Evolutionary conservation across 2,797 vertebrate genomes (phyloP), one percentile per base, ranked within the genome.

Genomic region (Phylloscopus collybita): DNA sequence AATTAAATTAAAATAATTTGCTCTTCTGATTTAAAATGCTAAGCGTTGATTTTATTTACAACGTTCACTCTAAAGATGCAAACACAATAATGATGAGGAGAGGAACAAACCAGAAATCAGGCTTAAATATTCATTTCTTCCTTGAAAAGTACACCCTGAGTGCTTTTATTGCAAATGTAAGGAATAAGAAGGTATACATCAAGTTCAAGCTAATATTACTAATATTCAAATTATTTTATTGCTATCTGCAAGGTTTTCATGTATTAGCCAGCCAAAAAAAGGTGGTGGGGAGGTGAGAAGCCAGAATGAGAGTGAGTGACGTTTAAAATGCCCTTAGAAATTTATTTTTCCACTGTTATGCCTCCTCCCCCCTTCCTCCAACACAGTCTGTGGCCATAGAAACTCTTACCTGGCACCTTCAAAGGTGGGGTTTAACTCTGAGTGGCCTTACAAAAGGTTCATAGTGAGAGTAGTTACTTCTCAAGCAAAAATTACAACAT

Each of bases 1-100:
- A 93, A 95, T 96, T 95, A 96, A 93, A 93, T 96, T 95, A 97
- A 82, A 96, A 93, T 91, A 92, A 94, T 75, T 92, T 93, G 88
- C 56, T 91, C 8, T 87, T 96, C 88, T 85, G 62, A 94, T 96
- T 93, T 92, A 93, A 93, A 95, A 84, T 64, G 53, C 62, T 94
- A 83, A 92, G 84, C 0, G 9, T 11, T 85, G 75, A 88, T 81
- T 88, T 95, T 90, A 90, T 76, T 93, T 95, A 76, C 62, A 86
- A 64, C 38, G 66, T 82, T 91, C 59, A 53, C 54, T 57, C 66
- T 59, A 92, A 92, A 83, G 30, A 76, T n/a, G 50, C 76, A 88
- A 93, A 91, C 34, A 81, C 29, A 89, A 6, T 75, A 83, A 71
- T 81, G 82, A 3, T 27, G 47, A 85, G 62, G 26, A 81, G 10